Percentiles rank a stretch among this genome's conserved stretches.
These are phyloP conservation scores for Vultur gryphus DNA, from an alignment of 2,797 vertebrate species.

Conservation along the genomic window DNA sequence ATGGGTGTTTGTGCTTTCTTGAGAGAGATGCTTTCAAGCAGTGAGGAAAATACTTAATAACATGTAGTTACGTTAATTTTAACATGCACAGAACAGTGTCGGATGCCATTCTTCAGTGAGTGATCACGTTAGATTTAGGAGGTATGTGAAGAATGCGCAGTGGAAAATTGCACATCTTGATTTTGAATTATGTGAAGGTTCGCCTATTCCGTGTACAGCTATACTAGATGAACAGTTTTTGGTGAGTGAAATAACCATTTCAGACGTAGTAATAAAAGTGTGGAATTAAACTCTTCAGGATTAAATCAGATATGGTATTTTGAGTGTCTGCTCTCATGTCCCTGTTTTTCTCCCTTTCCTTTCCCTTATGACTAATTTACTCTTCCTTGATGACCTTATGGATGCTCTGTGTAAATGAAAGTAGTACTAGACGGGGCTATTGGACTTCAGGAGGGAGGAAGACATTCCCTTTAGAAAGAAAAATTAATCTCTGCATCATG, in stretches of 20 bases:
- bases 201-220: background rate
- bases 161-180: conserved; percentile 52
- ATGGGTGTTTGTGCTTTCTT: background rate
- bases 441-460: background rate
- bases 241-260: background rate
- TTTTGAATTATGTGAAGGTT: background rate
- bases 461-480: background rate
- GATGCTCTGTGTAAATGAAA: background rate
- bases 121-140: conserved; percentile 51
- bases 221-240: background rate
- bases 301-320: background rate
- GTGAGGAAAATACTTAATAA: background rate
- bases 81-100: background rate
- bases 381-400: background rate
- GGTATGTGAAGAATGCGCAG: conserved; percentile 52
- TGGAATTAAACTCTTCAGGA: background rate
- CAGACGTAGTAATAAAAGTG: background rate
- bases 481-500: background rate
- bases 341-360: background rate
- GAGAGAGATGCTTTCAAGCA: background rate
- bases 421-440: background rate
- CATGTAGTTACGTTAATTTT: conserved; percentile 41
- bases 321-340: background rate
- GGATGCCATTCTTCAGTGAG: conserved; percentile 44
- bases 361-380: background rate